A percentile compares a stretch with the other conserved stretches of the same genome.
These are phyloP conservation scores for Aromia moschata DNA, from an alignment of 2,888 invertebrate genomes.

Conservation along the genomic window DNA sequence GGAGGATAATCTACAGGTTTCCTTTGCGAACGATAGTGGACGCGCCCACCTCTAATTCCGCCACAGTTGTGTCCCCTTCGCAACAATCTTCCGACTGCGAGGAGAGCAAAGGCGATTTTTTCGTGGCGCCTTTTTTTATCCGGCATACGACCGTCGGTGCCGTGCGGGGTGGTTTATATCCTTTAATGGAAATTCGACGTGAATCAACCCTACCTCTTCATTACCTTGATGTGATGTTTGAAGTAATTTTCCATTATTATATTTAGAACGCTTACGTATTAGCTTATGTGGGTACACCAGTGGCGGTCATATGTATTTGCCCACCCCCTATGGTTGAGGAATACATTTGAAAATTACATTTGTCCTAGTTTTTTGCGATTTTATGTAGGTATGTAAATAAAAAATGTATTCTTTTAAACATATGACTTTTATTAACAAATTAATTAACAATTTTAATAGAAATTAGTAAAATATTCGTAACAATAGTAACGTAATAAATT, in stretches of 20 bases:
- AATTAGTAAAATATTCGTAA: too few relatives aligned
- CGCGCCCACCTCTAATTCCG: conserved; percentile 24
- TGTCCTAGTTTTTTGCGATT: too few relatives aligned
- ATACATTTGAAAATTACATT: too few relatives aligned
- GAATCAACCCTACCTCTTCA: not conserved
- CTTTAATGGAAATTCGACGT: not conserved
- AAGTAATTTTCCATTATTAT: conserved; percentile 24
- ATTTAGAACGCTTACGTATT: conserved; percentile 28
- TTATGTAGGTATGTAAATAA: too few relatives aligned
- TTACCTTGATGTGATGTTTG: conserved; percentile 15
- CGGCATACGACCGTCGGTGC: not conserved
- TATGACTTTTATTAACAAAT: too few relatives aligned
- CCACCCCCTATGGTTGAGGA: not conserved
- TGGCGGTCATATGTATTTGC: too few relatives aligned
- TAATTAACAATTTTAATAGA: too few relatives aligned
- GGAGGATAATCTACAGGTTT: conserved; percentile 22
- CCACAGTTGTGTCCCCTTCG: conserved; percentile 17
- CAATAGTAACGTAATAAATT: too few relatives aligned
- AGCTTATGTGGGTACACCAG: conserved; percentile 24
- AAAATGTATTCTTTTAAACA: too few relatives aligned
- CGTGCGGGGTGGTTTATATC: not conserved
- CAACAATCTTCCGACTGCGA: conserved; percentile 23
- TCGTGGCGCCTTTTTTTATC: not conserved
- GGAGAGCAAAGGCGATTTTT: conserved; percentile 23
- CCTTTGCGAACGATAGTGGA: conserved; percentile 3